phyloP scores from a whole-genome alignment of 2,888 invertebrate species.

The Hofmannophila pseudospretella region DNA sequence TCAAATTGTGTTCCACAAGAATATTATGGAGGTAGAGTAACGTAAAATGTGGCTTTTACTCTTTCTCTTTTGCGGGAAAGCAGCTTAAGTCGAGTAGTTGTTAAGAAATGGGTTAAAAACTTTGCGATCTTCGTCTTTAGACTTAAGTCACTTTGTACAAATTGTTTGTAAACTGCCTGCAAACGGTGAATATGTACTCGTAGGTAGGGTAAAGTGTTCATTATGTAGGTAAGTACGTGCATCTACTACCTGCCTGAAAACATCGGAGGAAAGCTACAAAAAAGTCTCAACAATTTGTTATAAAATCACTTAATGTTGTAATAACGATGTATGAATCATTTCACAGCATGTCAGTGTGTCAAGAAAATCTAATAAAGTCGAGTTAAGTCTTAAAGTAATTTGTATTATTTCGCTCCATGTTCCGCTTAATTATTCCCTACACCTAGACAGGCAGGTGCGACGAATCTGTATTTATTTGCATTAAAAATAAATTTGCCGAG shows the following conservation, averaged over 20 bases:
- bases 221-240: too few species aligned
- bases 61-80: slow-evolving; percentile 3
- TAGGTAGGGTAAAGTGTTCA: too few species aligned
- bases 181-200: too few species aligned
- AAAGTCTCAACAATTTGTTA: too few species aligned
- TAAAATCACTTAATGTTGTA: too few species aligned
- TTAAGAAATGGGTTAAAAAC: slow-evolving; percentile 14
- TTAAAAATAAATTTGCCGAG: slow-evolving; percentile 68
- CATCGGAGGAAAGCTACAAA: too few species aligned
- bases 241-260: too few species aligned
- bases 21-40: slow-evolving; percentile 27
- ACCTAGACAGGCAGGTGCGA: slow-evolving; percentile 69
- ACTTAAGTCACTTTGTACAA: slow-evolving; percentile 6
- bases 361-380: slow-evolving; percentile 55
- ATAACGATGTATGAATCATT: too few species aligned
- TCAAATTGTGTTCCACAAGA: slow-evolving; percentile 43
- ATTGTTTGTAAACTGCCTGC: not conserved
- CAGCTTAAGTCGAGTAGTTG: slow-evolving; percentile 5
- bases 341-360: slow-evolving; percentile 30
- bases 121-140: slow-evolving; percentile 10
- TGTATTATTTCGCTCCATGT: slow-evolving; percentile 68
- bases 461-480: slow-evolving; percentile 74
- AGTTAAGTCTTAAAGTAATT: slow-evolving; percentile 64
- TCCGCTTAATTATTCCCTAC: slow-evolving; percentile 68
- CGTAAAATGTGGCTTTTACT: slow-evolving; percentile 1